A percentile compares a stretch with the other conserved stretches of the same genome.
Conservation (phyloP, 1,140 invertebrate genomes). For the Xylocopa sonorina region DNA sequence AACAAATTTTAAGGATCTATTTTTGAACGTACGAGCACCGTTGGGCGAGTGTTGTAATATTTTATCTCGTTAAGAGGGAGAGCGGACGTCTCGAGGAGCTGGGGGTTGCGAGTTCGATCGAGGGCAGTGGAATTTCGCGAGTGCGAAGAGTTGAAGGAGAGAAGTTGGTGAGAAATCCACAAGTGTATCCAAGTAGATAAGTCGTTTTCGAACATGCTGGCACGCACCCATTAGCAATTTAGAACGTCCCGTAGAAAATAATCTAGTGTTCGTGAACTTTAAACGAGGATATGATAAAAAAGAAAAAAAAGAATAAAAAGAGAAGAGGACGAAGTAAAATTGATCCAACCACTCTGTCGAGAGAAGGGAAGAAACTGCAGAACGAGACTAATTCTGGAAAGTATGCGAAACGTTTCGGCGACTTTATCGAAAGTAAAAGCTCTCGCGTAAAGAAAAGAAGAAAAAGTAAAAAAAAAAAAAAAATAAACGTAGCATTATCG, state of each 20-base stretch:
- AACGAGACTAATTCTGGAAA: constrained; percentile 1
- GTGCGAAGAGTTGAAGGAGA: constrained; percentile 39
- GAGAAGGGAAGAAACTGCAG: not conserved
- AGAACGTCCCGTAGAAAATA: constrained; percentile 35
- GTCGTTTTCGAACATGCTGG: constrained; percentile 47
- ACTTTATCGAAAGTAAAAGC: constrained; percentile 40
- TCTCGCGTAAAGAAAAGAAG: constrained; percentile 30
- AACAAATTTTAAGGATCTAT: constrained; percentile 28
- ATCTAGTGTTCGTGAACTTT: constrained; percentile 41
- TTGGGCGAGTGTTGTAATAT: constrained; percentile 2
- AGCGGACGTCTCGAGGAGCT: not conserved
- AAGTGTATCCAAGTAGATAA: constrained; percentile 35
- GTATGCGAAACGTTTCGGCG: constrained; percentile 16
- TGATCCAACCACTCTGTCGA: constrained; percentile 2
- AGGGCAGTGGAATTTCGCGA: not conserved
- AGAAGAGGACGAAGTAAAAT: constrained; percentile 4
- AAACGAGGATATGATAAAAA: constrained; percentile 27
- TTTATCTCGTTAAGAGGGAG: constrained; percentile 28
- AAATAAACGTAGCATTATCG: constrained; percentile 45
- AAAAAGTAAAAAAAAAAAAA: constrained; percentile 23
- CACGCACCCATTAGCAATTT: constrained; percentile 31
- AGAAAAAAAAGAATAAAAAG: constrained; percentile 18
- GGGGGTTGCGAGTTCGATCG: not conserved
- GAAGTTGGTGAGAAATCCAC: constrained; percentile 3
- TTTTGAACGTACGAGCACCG: constrained; percentile 18